phyloP scores from a whole-genome alignment of 2,888 invertebrate genomes.

The Mimumesa dahlbomi region DNA sequence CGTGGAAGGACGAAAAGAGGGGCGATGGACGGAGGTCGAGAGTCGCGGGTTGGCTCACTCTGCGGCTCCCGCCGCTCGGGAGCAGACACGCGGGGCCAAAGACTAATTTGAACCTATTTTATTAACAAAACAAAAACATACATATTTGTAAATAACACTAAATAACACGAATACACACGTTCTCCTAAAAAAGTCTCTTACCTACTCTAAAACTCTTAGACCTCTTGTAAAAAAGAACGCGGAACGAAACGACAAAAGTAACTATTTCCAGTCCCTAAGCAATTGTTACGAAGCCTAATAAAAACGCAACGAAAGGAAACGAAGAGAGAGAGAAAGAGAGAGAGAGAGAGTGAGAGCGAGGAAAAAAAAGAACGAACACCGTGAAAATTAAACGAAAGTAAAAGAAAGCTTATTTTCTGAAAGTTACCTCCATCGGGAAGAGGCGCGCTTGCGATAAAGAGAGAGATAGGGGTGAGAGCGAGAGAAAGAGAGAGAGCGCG shows the following conservation, averaged over 20 bases:
- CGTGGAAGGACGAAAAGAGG: constrained; percentile 51
- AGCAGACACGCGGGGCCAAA: constrained; percentile 80
- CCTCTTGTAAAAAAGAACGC: constrained; percentile 50
- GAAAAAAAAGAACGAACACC: constrained; percentile 11
- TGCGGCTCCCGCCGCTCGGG: constrained; percentile 81
- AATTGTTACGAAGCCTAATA: constrained; percentile 54
- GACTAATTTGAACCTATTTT: constrained; percentile 77
- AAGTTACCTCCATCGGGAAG: constrained; percentile 29
- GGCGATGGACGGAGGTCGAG: constrained; percentile 69
- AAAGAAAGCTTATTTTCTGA: constrained; percentile 52
- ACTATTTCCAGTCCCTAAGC: constrained; percentile 49
- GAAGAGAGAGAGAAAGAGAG: constrained; percentile 17
- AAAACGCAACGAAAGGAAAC: constrained; percentile 38
- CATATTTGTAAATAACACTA: constrained; percentile 77
- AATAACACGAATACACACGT: constrained; percentile 58
- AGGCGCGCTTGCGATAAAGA: constrained; percentile 11
- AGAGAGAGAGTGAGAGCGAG: constrained; percentile 20
- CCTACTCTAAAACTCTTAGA: constrained; percentile 51
- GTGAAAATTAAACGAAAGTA: no score
- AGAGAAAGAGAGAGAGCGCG: constrained; percentile 9
- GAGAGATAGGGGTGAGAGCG: constrained; percentile 10
- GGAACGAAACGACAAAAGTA: constrained; percentile 48
- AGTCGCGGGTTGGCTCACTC: constrained; percentile 78
- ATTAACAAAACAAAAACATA: constrained; percentile 73
- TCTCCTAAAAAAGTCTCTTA: constrained; percentile 55